Evolutionary conservation across 2,113 vertebrate genomes (phyloP), one percentile per base, ranked within the genome.

Genomic region (Tricholaema leucomelas): DNA sequence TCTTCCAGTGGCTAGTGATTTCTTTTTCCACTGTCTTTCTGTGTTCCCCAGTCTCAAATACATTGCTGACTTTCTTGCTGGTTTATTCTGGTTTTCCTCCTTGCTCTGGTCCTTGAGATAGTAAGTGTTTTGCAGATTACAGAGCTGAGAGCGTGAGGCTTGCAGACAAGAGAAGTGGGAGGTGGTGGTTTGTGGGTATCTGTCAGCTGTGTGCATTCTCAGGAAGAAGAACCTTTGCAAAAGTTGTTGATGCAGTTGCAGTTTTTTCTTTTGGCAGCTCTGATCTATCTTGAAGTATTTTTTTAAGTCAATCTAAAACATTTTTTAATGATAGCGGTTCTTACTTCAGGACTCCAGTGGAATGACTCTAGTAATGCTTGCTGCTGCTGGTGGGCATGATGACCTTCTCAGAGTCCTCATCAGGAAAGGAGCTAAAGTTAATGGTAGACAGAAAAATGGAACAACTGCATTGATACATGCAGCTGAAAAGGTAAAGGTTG

Each of bases 401-500:
- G 99, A 99, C 94, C 98, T 99, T 64, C 98, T 99, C 55, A 90
- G 99, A 59, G 95, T 99, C 90, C 97, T 99, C 3, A 98, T 99
- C 92, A 98, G 98, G 88, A 99, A 99, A 94, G 99, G 99, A 46
- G 99, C 98, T 54, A 98, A 98, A 94, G 98, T 99, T 79, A 99
- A 99, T 7, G 96, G 98, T 3, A 97, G 98, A 42, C 99, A 99
- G 97, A 99, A 98, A 92, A 99, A 99, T 9, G 99, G 99, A 73
- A 99, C 98, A 65, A 99, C 99, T 0, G 99, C 99, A 3, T 96
- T 99, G 65, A 99, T 99, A 96, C 98, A 99, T 2, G 99, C 99
- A 3, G 99, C 98, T 24, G 99, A 99, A 78, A 99, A 99, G 98
- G 99, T 99, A 78, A 99, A 99, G 98, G 99, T 99, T 35, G 14